Evolutionary conservation across 2,113 vertebrate genomes (phyloP).

Genomic region (Menura novaehollandiae): DNA sequence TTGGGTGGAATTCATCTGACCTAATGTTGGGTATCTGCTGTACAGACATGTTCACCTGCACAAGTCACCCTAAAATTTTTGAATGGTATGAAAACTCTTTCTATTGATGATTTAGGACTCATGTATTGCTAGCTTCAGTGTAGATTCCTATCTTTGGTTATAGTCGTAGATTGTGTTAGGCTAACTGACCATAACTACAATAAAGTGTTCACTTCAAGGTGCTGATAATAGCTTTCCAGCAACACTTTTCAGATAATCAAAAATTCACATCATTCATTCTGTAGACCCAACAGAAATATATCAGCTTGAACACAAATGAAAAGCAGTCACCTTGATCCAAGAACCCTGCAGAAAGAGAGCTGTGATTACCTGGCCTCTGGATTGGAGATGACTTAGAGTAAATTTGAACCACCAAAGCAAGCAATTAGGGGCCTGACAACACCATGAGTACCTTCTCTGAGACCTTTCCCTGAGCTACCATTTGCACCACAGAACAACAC

Average conservation of each 20-base stretch:
- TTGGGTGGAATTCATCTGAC: not conserved
- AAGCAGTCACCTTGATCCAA: not conserved
- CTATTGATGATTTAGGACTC: not conserved
- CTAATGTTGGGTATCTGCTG: not conserved
- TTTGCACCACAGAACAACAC: not conserved
- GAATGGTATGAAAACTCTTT: not conserved
- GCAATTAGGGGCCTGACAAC: not conserved
- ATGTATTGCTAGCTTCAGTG: not conserved
- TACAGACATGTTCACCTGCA: not conserved
- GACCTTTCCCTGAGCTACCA: not conserved
- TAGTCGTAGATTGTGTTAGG: not conserved
- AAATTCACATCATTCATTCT: not conserved
- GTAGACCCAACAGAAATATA: not conserved
- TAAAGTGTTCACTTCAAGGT: not conserved
- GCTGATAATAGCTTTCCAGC: not conserved
- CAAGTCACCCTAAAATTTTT: not conserved
- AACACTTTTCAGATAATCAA: not conserved
- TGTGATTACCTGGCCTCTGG: not conserved
- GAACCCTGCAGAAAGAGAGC: not conserved
- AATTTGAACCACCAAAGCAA: not conserved
- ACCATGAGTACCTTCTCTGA: not conserved
- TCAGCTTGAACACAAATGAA: not conserved
- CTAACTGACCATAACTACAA: not conserved
- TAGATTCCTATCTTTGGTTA: not conserved
- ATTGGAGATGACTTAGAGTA: not conserved